Evolutionary conservation across 2,797 vertebrate species (phyloP).

Genomic region (Notolabrus celidotus): DNA sequence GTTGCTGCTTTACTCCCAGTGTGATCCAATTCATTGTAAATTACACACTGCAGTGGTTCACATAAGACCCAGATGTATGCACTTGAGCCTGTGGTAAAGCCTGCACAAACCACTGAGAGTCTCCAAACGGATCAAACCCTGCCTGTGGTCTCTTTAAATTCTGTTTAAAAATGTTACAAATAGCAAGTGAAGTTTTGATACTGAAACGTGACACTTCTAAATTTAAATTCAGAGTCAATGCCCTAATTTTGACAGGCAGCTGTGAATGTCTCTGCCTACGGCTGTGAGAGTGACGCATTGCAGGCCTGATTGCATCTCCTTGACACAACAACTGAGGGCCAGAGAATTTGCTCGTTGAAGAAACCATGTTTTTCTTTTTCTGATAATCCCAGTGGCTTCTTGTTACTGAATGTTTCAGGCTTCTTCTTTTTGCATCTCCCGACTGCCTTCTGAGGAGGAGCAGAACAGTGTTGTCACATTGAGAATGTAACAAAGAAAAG

Average conservation of each 20-base stretch:
- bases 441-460: neutral
- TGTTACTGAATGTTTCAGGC: neutral
- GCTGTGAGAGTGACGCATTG: constrained; percentile 68
- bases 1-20: neutral
- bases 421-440: constrained; percentile 3
- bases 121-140: neutral
- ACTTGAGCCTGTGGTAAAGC: constrained; percentile 5
- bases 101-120: constrained; percentile 2
- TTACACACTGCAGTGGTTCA: constrained; percentile 1
- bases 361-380: constrained; percentile 18
- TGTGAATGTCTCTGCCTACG: constrained; percentile 59
- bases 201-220: constrained; percentile 32
- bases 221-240: constrained; percentile 49
- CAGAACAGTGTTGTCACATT: neutral
- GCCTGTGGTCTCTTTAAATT: constrained; percentile 7
- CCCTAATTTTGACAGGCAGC: constrained; percentile 69
- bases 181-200: constrained; percentile 19
- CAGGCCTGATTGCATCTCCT: constrained; percentile 59
- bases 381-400: constrained; percentile 19
- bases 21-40: constrained; percentile 6
- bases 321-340: constrained; percentile 28
- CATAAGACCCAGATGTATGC: constrained; percentile 9
- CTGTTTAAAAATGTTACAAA: constrained; percentile 11
- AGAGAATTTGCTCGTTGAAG: constrained; percentile 27
- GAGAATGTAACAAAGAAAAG: neutral